Percentiles rank a stretch among this genome's conserved stretches.
phyloP scores from a whole-genome alignment of 2,888 invertebrate species.

The Thalpophila matura region DNA sequence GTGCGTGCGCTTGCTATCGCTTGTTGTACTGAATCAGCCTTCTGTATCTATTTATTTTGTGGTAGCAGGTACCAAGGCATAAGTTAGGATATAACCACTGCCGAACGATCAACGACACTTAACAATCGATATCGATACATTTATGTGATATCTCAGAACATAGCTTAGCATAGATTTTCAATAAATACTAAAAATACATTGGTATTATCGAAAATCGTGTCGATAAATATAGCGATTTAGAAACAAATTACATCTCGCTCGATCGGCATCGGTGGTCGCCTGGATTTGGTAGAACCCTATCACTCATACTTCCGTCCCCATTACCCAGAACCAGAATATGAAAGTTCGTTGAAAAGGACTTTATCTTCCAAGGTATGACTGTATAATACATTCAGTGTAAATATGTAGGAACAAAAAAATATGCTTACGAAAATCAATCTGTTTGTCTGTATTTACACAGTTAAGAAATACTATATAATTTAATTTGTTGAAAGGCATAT shows the following conservation, averaged over 20 bases:
- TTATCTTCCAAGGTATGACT: constrained; percentile 45
- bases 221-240: too few relatives aligned
- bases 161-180: neutral
- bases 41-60: too few relatives aligned
- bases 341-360: neutral
- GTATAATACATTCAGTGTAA: constrained; percentile 32
- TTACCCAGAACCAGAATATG: neutral
- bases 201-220: too few relatives aligned
- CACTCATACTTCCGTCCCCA: neutral
- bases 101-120: neutral
- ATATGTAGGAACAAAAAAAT: constrained; percentile 23
- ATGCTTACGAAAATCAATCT: constrained; percentile 47
- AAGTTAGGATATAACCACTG: neutral
- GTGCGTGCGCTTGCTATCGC: too few relatives aligned
- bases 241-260: too few relatives aligned
- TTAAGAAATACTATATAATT: neutral
- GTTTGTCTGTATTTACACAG: neutral
- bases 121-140: neutral
- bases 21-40: too few relatives aligned
- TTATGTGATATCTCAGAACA: neutral
- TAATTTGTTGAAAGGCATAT: neutral
- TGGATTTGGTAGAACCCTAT: constrained; percentile 1
- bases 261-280: constrained; percentile 17
- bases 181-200: neutral
- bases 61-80: too few relatives aligned